Evolutionary conservation across 2,113 vertebrate genomes (phyloP).

Genomic region (Leucosticte australis): DNA sequence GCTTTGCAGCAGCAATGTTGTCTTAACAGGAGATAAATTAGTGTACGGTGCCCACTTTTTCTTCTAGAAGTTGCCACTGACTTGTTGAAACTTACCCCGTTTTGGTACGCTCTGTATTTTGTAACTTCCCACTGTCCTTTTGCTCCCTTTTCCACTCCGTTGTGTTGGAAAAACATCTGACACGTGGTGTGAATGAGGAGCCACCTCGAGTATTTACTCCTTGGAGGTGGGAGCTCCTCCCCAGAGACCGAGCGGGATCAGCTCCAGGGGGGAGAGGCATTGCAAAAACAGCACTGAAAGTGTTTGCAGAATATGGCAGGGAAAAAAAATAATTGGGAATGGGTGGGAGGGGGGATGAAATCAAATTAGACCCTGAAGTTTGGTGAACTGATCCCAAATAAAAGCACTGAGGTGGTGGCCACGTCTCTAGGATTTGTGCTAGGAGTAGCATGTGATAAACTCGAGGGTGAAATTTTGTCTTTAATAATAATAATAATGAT

Average conservation of each 20-base stretch:
- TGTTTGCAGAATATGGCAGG: background rate
- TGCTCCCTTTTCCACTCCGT: background rate
- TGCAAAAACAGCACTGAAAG: background rate
- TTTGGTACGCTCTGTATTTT: slow-evolving; percentile 62
- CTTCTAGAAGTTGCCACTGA: slow-evolving; percentile 26
- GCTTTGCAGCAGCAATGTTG: slow-evolving; percentile 18
- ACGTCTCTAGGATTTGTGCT: slow-evolving; percentile 50
- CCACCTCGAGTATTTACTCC: background rate
- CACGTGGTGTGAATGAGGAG: background rate
- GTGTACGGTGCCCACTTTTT: background rate
- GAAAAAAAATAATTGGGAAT: background rate
- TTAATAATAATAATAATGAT: slow-evolving; percentile 26
- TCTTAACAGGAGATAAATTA: slow-evolving; percentile 16
- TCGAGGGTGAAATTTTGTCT: slow-evolving; percentile 59
- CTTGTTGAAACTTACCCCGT: slow-evolving; percentile 15
- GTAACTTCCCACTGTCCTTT: slow-evolving; percentile 16
- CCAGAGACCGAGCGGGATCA: background rate
- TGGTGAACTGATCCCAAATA: background rate
- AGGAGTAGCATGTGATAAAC: slow-evolving; percentile 54
- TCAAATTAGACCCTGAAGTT: background rate
- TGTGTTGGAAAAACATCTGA: background rate
- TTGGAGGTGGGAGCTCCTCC: background rate
- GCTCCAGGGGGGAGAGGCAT: background rate
- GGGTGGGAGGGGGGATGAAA: background rate
- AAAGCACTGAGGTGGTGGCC: slow-evolving; percentile 41